Evolutionary conservation across 2,797 vertebrate genomes (phyloP), one percentile per base, ranked within the genome.

Genomic region (Sparidentex hasta): DNA sequence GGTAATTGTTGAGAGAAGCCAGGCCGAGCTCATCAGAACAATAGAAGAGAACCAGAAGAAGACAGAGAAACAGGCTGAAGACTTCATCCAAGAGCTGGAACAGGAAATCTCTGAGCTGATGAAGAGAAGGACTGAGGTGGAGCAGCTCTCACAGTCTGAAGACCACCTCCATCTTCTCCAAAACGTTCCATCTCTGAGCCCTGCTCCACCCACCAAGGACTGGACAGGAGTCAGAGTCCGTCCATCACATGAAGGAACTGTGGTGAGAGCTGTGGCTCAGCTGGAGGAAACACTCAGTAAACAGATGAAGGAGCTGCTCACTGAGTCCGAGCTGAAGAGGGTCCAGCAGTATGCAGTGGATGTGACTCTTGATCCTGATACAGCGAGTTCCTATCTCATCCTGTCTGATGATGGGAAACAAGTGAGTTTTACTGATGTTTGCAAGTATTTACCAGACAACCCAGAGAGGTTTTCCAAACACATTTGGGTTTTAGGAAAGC

Each of bases 341-440:
- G 12, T 76, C 50, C 74, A 56, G 27, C 25, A 6, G n/a, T 76
- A n/a, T 48, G 57, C 20, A 14, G 58, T 54, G n/a, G 21, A 76
- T 27, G 74, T 76, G 51, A 76, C 43, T 63, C 65, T 78, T 13
- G 69, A 78, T 64, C 69, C 76, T 38, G 69, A 78, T 3, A 61
- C 77, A 38, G 57, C 77, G 9, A 0, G 68, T 68, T 50, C 63
- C 0, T 0, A 0, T 0, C 33, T 71, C 47, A 29, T 29, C 41
- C 50, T 79, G 63, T 79, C 69, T 56, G 48, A 16, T 3, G 66
- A 65, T 18, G 54, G 54, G 0, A 80, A 80, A 75, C 65, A 61
- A 47, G 74, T 68, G 1, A 14, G 5, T 4, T 17, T 5, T 8
- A 1, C 18, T 18, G 25, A 38, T 2, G n/a, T n/a, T n/a, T n/a